Base-by-base conservation (phyloP, 2,888 invertebrate genomes). In the Agrotis puta region DNA sequence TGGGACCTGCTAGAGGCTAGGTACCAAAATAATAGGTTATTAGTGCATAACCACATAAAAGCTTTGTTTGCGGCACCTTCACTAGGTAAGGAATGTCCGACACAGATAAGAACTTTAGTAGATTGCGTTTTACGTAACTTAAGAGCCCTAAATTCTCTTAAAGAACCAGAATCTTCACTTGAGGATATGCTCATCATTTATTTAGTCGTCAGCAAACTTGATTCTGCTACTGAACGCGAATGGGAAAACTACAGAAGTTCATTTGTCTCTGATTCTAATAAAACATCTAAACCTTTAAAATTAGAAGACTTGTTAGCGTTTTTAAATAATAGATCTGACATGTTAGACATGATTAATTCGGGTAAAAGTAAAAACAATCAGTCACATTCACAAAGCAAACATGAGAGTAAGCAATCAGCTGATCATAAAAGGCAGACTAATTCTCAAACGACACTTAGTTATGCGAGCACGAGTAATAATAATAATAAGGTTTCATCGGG, bases 231-330 rank as follows among this genome's bases (percentile, higher is more conserved):
- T 50, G 62, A 50, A 16, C 62, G 62, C 20, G 39, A 51, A 18
- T 62, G 62, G 63, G 53, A 64, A 24, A 64, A 53, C 2, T 64
- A 64, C 43, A 18, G 53, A 53, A 53, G 43, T 7, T 43, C 63
- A 45, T 7, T 53, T 24, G 16, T 43, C n/a, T n/a, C n/a, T 1
- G 16, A 43, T 58, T 58, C 39, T 58, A 20, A 16, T 9, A 16
- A 62, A 62, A 51, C 20, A n/a, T 27, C 6, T 39, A 62, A 62
- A 39, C 2, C 50, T 2, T 1, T 62, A 33, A 62, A 62, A 50
- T 14, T 62, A 18, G 62, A 47, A 4, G 61, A 24, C 16, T 59
- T 47, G 16, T 27, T 56, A 51, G 6, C 24, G 0, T 53, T 53
- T 27, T 48, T 48, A 48, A 48, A n/a, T 9, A 48, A 48, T n/a